Evolutionary conservation across 2,888 invertebrate genomes (phyloP), one percentile per base, ranked within the genome.

Genomic region (Teleiodes luculella): DNA sequence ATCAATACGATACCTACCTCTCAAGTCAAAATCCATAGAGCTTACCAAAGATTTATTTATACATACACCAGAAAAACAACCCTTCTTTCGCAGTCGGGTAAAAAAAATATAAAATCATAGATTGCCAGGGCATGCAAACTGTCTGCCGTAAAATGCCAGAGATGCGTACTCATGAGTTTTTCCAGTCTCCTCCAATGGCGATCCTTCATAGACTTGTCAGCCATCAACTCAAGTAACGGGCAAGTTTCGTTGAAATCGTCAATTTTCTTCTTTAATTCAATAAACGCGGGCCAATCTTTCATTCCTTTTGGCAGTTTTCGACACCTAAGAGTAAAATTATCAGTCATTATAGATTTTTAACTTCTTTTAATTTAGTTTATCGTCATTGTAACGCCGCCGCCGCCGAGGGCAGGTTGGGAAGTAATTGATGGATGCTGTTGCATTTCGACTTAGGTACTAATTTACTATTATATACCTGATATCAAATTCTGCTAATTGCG

Each of bases 211-310:
- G 95, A 93, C 72, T 95, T 95, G 70, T 96, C 95, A 3, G 96
- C 94, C 97, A 97, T 97, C 62, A 97, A 70, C 74, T 97, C 96
- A 28, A 97, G 79, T 31, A 97, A 74, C 0, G 97, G 97, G 72
- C 96, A 96, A 7, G 94, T 95, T 77, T 97, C 94, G 72, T 95
- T 96, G 76, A 97, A 97, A 72, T 97, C 96, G 64, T 97, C 97
- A 57, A 97, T 96, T 83, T 96, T 97, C 60, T 93, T 93, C 73
- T 96, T 97, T 55, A 97, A 80, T 63, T 96, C 96, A 52, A 95
- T 91, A 72, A 90, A 97, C 0, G 97, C 97, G 0, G 95, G 95
- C 97, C 97, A 97, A 52, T 95, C 94, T 72, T 95, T 95, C 93
- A 97, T 93, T 0, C 91, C 96, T 76, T 92, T 95, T 0, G 97